A percentile compares a stretch with the other conserved stretches of the same genome.
Evolutionary conservation across 2,797 vertebrate genomes (phyloP).

Genomic region (Holocentrus rufus): DNA sequence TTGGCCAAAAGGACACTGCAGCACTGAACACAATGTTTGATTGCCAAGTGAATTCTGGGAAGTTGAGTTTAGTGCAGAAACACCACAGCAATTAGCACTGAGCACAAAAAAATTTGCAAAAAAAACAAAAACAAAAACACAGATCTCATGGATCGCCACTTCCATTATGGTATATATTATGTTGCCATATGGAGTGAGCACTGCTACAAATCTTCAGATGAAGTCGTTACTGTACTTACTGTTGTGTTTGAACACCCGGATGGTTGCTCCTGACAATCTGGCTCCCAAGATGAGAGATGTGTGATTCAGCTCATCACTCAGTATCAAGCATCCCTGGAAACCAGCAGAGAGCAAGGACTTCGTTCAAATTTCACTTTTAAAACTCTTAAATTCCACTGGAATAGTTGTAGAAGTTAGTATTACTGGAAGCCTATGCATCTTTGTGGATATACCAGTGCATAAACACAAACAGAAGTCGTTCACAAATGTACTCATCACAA

Average conservation of each 20-base stretch:
- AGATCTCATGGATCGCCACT: neutral
- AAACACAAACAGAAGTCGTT: too few relatives aligned
- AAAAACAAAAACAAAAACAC: neutral
- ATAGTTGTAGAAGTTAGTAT: neutral
- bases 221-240: constrained; percentile 83
- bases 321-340: constrained; percentile 92
- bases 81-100: neutral
- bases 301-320: constrained; percentile 96
- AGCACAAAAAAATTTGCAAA: constrained; percentile 13
- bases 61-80: too few relatives aligned
- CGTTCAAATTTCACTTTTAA: neutral
- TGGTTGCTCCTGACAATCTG: constrained; percentile 90
- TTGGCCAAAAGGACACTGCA: too few relatives aligned
- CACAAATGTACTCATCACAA: too few relatives aligned
- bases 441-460: too few relatives aligned
- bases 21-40: too few relatives aligned
- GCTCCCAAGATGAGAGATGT: constrained; percentile 92
- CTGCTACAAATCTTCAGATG: neutral
- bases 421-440: too few relatives aligned
- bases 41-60: too few relatives aligned
- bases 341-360: constrained; percentile 37
- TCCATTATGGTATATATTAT: neutral
- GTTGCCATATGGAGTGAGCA: neutral
- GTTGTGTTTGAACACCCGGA: constrained; percentile 95
- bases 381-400: neutral